These are phyloP conservation scores for Menura novaehollandiae DNA, from an alignment of 2,113 vertebrate species.

Conservation along the genomic window DNA sequence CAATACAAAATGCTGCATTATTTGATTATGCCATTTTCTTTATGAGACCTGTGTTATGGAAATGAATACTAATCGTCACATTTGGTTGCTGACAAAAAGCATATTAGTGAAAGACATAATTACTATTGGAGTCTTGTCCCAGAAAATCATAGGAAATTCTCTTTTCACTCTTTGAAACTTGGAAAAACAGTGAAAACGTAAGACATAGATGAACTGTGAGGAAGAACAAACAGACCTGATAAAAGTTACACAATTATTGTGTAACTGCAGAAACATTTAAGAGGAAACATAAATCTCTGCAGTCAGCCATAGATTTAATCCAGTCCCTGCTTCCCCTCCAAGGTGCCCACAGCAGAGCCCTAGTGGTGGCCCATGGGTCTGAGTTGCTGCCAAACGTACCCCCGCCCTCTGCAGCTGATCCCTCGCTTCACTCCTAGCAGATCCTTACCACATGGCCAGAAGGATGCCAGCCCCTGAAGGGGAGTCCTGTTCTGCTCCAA, in stretches of 20 bases:
- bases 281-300: background rate
- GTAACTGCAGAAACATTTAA: background rate
- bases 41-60: background rate
- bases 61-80: background rate
- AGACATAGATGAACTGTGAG: background rate
- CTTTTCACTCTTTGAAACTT: background rate
- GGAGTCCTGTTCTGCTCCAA: background rate
- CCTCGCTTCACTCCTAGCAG: background rate
- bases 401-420: background rate
- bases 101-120: background rate
- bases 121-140: background rate
- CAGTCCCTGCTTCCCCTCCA: fast-evolving
- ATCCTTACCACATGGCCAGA: background rate
- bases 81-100: background rate
- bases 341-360: background rate
- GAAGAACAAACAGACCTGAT: background rate
- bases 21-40: background rate
- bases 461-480: background rate
- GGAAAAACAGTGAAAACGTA: background rate
- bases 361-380: fast-evolving
- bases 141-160: background rate
- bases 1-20: background rate
- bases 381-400: background rate
- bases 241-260: background rate
- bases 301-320: background rate